Evolutionary conservation across 2,113 vertebrate genomes (phyloP).

Genomic region (Pitta sordida): DNA sequence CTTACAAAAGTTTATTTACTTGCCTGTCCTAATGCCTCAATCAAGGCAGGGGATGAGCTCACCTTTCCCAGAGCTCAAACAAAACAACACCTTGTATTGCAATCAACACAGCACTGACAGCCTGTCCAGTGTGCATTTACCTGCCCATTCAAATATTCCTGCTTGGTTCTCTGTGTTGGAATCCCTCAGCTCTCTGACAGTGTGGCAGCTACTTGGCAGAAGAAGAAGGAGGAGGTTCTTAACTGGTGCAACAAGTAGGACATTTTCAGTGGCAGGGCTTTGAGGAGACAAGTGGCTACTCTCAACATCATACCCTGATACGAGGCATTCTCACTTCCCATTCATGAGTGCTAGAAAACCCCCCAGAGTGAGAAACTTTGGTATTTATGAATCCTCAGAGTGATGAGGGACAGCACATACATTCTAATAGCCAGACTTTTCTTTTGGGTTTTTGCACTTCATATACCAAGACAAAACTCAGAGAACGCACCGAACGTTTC

Average conservation of each 20-base stretch:
- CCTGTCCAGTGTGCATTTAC: not conserved
- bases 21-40: not conserved
- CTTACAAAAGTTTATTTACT: not conserved
- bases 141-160: not conserved
- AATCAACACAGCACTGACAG: not conserved
- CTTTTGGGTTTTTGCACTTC: not conserved
- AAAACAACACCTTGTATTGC: not conserved
- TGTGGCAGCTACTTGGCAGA: not conserved
- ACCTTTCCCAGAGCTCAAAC: not conserved
- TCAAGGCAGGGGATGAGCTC: not conserved
- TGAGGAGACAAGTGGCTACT: not conserved
- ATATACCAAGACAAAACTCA: not conserved
- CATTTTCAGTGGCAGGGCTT: not conserved
- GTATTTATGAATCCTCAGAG: not conserved
- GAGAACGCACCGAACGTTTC: not conserved
- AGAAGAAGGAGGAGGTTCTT: not conserved
- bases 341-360: not conserved
- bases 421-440: not conserved
- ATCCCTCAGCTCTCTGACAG: not conserved
- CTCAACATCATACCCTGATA: not conserved
- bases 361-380: not conserved
- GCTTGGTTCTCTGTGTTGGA: not conserved
- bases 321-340: not conserved
- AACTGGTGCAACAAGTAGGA: not conserved
- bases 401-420: not conserved